Percentiles rank a stretch among this genome's conserved stretches.
Evolutionary conservation across 2,113 vertebrate genomes (phyloP).

Genomic region (Taxidea taxus): DNA sequence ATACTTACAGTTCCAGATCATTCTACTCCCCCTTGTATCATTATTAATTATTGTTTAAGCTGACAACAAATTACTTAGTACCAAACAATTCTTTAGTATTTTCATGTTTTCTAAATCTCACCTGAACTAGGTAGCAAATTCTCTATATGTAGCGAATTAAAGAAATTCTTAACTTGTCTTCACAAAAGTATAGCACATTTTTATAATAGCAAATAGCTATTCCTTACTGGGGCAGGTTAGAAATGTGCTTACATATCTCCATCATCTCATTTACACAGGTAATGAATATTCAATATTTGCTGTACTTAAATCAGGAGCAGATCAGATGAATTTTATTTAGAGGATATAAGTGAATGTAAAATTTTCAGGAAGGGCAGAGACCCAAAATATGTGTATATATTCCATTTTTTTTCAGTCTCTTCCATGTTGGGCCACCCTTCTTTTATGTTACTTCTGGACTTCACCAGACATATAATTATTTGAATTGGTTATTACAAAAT

Average conservation of each 20-base stretch:
- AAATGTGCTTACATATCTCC: not conserved
- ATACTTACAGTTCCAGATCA: not conserved
- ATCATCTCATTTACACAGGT: not conserved
- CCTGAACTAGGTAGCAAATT: not conserved
- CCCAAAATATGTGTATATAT: not conserved
- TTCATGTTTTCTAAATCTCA: constrained; percentile 39
- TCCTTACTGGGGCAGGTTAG: not conserved
- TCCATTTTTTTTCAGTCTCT: not conserved
- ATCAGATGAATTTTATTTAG: not conserved
- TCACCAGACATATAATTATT: not conserved
- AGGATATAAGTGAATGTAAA: not conserved
- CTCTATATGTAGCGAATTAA: not conserved
- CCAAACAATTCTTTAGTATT: not conserved
- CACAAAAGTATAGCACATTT: not conserved
- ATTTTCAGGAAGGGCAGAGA: not conserved
- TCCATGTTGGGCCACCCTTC: not conserved
- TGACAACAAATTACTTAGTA: not conserved
- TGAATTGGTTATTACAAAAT: not conserved
- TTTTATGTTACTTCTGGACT: not conserved
- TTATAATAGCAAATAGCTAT: not conserved
- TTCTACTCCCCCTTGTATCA: not conserved
- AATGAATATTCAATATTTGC: constrained; percentile 20
- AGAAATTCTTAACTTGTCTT: not conserved
- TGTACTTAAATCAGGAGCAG: not conserved
- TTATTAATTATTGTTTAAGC: not conserved